A percentile compares a stretch with the other conserved stretches of the same genome.
phyloP scores from a whole-genome alignment of 2,797 vertebrate species.

The Phyllotis vaccarum region DNA sequence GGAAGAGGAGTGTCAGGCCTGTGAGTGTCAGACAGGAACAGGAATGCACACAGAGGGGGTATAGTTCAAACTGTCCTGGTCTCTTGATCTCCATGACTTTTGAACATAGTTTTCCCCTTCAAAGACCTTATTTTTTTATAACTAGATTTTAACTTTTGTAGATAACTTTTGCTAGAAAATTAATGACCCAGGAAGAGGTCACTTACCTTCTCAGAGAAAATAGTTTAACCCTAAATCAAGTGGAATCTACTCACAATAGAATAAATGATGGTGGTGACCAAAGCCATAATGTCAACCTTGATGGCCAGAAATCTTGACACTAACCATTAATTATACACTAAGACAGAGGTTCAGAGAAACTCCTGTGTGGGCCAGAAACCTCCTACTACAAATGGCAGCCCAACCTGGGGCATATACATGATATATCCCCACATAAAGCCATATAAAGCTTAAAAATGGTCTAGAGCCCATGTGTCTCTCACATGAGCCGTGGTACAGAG shows the following conservation, averaged over 20 bases:
- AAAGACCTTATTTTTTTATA: constrained; percentile 7
- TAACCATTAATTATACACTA: background rate
- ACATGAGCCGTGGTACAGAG: too few species aligned
- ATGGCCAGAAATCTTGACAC: background rate
- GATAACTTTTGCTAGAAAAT: constrained; percentile 32
- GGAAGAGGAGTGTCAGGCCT: background rate
- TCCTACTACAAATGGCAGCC: too few species aligned
- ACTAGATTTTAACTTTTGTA: constrained; percentile 47
- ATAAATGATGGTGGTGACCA: constrained; percentile 20
- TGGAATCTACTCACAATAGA: constrained; percentile 33
- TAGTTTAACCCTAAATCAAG: constrained; percentile 51
- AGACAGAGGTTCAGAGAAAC: constrained; percentile 9
- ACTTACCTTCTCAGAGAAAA: constrained; percentile 58
- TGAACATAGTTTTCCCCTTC: background rate
- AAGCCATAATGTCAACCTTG: background rate
- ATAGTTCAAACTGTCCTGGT: background rate
- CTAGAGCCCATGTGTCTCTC: too few species aligned
- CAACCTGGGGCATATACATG: too few species aligned
- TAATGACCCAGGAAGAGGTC: background rate
- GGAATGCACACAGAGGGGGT: background rate
- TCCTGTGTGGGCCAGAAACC: too few species aligned
- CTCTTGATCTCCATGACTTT: background rate
- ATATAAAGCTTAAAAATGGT: too few species aligned
- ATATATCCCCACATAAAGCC: too few species aligned
- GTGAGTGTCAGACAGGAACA: fast-evolving